Conservation (phyloP, 1,140 invertebrate species). For the Drosophila teissieri region DNA sequence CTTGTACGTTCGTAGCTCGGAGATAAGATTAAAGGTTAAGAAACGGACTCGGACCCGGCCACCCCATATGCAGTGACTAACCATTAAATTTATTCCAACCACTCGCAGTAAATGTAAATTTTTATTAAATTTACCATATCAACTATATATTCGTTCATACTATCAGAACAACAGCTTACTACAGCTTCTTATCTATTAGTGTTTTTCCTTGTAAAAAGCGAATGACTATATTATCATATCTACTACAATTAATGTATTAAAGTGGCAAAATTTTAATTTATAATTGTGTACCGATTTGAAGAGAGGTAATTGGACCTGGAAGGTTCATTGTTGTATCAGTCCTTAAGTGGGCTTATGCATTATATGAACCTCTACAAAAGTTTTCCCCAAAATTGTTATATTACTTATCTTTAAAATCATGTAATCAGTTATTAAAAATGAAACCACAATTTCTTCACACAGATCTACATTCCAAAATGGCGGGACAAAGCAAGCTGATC, state of each 20-base stretch:
- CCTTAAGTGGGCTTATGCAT: background rate
- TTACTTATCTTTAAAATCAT: background rate
- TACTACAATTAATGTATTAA: background rate
- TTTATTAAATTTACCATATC: background rate
- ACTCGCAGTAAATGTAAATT: background rate
- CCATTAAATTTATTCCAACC: slow-evolving; percentile 2
- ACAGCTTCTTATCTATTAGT: background rate
- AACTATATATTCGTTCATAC: too few species aligned
- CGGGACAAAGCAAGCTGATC: slow-evolving; percentile 88
- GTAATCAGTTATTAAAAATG: background rate
- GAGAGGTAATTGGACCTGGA: background rate
- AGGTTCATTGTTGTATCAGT: background rate
- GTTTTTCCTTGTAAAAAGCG: background rate
- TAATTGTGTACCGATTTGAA: background rate
- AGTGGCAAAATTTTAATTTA: background rate
- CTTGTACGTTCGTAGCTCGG: slow-evolving; percentile 1
- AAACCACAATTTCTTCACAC: background rate
- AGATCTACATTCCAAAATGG: slow-evolving; percentile 85
- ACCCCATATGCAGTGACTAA: slow-evolving; percentile 16
- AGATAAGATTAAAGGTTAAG: slow-evolving; percentile 65
- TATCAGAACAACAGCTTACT: background rate
- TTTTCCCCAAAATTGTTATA: background rate
- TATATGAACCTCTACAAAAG: too few species aligned
- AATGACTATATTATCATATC: background rate
- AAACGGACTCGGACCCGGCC: slow-evolving; percentile 27